Evolutionary conservation across 2,113 vertebrate species (phyloP).

Genomic region (Cyphotilapia sp.): DNA sequence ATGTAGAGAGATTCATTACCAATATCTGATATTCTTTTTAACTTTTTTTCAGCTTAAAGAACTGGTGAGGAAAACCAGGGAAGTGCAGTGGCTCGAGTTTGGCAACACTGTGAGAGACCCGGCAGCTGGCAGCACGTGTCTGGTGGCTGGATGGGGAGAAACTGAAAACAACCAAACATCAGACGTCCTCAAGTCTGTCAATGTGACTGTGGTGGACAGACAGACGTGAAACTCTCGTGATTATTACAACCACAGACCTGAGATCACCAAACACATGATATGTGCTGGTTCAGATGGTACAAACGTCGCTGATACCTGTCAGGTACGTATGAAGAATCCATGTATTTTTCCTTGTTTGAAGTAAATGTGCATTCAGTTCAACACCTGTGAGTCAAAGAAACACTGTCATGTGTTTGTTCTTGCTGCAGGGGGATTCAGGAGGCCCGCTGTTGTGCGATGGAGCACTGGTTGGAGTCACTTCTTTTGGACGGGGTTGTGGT

Average conservation of each 20-base stretch:
- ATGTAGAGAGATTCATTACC: no score
- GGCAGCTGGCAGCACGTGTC: accelerated
- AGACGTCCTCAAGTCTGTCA: neutral
- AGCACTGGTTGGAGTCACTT: slow-evolving; percentile 42
- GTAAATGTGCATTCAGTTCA: neutral
- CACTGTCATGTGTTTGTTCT: neutral
- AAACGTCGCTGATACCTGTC: neutral
- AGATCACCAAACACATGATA: neutral
- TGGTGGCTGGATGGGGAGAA: accelerated
- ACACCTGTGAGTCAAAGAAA: no score
- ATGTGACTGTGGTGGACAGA: neutral
- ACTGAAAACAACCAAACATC: accelerated
- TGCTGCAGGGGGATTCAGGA: neutral
- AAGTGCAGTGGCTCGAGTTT: accelerated
- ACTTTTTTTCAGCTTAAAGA: no score
- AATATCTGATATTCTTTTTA: no score
- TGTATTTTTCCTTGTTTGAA: accelerated
- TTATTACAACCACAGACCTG: neutral
- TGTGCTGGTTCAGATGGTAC: neutral
- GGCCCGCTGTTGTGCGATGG: neutral
- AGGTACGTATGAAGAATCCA: neutral
- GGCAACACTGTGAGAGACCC: accelerated
- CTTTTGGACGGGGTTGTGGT: slow-evolving; percentile 30
- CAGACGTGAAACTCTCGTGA: accelerated
- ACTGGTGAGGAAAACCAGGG: neutral